Evolutionary conservation across 37 sponge, comb jelly and placozoan genomes (phyloP), one percentile per base, ranked within the genome.

Genomic region (Beroe forskalii): DNA sequence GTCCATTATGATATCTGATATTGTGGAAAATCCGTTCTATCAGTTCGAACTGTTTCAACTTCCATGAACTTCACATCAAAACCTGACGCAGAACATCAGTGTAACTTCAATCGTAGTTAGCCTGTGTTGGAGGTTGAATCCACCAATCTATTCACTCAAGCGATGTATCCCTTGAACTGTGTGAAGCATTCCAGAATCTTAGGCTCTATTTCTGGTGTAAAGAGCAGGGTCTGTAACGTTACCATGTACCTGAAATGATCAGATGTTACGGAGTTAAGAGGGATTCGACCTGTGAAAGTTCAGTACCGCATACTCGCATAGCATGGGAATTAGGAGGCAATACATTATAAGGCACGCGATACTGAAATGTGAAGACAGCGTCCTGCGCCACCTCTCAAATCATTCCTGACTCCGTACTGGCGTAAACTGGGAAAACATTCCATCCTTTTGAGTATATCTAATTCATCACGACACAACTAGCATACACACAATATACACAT

Each of bases 231-330:
- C 39, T 72, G 75, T 4, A 72, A 39, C 8, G 75, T 72, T 20
- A 72, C 75, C 75, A 72, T 72, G 75, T 72, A 72, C 75, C 75
- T 72, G 40, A 38, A 72, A 37, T n/a, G n/a, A n/a, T n/a, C n/a
- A n/a, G n/a, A 37, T 14, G 23, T 27, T 25, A 24, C 28, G 28
- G 67, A 64, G 23, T 64, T 64, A 24, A 25, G n/a, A n/a, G n/a
- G n/a, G n/a, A n/a, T n/a, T n/a, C n/a, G n/a, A n/a, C n/a, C n/a
- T n/a, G n/a, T n/a, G n/a, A n/a, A n/a, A n/a, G n/a, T n/a, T n/a
- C n/a, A n/a, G n/a, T n/a, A n/a, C n/a, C n/a, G n/a, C n/a, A n/a
- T n/a, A n/a, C n/a, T n/a, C n/a, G n/a, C n/a, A n/a, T n/a, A n/a
- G n/a, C n/a, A n/a, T n/a, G n/a, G n/a, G n/a, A n/a, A n/a, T n/a